Conservation (phyloP, 2,797 vertebrate genomes). For the Takifugu ocellatus region DNA sequence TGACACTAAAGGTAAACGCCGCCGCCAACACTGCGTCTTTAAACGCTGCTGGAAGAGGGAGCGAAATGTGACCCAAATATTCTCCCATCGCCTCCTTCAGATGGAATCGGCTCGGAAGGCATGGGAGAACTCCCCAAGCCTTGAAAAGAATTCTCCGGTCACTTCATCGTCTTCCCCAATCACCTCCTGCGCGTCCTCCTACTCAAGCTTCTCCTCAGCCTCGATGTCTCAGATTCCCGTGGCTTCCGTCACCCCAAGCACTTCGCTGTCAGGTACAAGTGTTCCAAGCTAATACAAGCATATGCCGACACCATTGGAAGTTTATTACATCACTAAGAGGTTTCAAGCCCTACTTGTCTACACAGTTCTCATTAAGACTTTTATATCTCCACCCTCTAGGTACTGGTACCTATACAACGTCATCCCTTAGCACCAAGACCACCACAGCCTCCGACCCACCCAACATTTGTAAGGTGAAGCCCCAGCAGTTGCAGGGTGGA, state of each 20-base stretch:
- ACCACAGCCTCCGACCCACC: conserved; percentile 95
- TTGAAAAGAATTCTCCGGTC: conserved; percentile 92
- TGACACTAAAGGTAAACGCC: conserved; percentile 92
- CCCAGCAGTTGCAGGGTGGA: conserved; percentile 92
- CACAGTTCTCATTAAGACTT: not conserved
- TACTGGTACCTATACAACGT: conserved; percentile 94
- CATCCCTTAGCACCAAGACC: conserved; percentile 94
- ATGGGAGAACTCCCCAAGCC: conserved; percentile 96
- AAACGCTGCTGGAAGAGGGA: not conserved
- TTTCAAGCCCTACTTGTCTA: not conserved
- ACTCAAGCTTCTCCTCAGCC: conserved; percentile 93
- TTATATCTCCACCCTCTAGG: conserved; percentile 64
- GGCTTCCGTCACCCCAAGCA: conserved; percentile 95
- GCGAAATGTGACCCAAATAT: not conserved
- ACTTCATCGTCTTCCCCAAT: conserved; percentile 90
- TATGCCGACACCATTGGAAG: not conserved
- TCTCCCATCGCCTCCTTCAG: conserved; percentile 59
- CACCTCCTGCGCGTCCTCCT: conserved; percentile 80
- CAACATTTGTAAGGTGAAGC: conserved; percentile 99
- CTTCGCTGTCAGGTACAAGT: conserved; percentile 86
- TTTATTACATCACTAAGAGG: no score
- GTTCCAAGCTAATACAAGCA: not conserved
- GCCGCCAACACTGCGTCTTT: not conserved
- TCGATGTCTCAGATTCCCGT: conserved; percentile 96
- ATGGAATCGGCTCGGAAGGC: conserved; percentile 99